phyloP scores from a whole-genome alignment of 2,888 invertebrate genomes.

The Hesperia comma region DNA sequence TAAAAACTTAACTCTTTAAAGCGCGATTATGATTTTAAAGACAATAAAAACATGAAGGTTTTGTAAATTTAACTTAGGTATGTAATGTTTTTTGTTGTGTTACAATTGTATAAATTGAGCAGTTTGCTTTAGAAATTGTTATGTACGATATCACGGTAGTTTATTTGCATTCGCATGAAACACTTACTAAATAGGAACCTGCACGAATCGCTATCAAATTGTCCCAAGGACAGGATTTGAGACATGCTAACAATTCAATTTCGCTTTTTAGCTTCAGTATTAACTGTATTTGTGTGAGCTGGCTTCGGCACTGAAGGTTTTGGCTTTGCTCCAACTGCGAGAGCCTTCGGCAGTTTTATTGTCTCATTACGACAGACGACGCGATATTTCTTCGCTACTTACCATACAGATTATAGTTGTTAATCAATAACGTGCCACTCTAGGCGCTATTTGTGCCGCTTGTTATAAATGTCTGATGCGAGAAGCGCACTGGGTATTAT shows the following conservation, averaged over 20 bases:
- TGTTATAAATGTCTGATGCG: conserved; percentile 30
- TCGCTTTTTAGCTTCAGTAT: conserved; percentile 79
- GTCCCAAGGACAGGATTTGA: conserved; percentile 68
- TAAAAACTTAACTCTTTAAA: conserved; percentile 17
- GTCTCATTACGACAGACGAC: conserved; percentile 66
- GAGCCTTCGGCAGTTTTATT: conserved; percentile 69
- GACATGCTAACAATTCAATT: conserved; percentile 80
- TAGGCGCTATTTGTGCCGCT: conserved; percentile 35
- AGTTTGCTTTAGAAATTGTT: conserved; percentile 34
- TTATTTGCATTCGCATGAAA: conserved; percentile 64
- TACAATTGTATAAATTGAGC: conserved; percentile 29
- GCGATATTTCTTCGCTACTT: conserved; percentile 61
- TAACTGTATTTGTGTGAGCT: conserved; percentile 68
- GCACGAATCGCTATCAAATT: conserved; percentile 73
- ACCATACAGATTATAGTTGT: conserved; percentile 62
- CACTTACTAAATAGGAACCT: conserved; percentile 52
- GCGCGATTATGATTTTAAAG: conserved; percentile 27
- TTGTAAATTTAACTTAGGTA: conserved; percentile 37
- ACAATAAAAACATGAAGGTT: conserved; percentile 35
- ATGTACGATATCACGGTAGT: conserved; percentile 66
- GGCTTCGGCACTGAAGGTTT: conserved; percentile 72
- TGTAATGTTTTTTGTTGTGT: conserved; percentile 35
- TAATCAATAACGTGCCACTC: conserved; percentile 46
- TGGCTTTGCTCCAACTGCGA: conserved; percentile 73
- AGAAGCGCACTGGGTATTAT: conserved; percentile 40